These are phyloP conservation scores for Ypsolopha scabrella DNA, from an alignment of 2,888 invertebrate species.

Conservation along the genomic window DNA sequence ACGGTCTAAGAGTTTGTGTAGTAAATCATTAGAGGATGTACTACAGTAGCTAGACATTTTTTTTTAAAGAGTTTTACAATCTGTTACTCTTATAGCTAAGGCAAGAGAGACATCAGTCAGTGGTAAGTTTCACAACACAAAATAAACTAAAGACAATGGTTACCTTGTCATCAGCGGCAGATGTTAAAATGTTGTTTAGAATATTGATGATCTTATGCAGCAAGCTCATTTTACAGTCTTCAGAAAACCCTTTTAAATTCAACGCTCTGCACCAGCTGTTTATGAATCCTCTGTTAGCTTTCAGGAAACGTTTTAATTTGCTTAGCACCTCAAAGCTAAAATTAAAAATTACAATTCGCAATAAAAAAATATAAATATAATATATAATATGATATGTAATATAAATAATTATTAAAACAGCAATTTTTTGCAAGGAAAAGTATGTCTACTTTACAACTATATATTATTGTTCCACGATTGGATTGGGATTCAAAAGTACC, in stretches of 20 bases:
- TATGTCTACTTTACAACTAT: no score
- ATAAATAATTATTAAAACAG: no score
- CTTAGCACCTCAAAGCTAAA: slow-evolving; percentile 64
- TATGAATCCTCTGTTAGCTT: slow-evolving; percentile 62
- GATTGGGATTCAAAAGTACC: no score
- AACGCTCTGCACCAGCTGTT: slow-evolving; percentile 63
- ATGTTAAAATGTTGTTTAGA: slow-evolving; percentile 68
- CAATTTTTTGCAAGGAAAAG: no score
- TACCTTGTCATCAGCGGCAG: slow-evolving; percentile 54
- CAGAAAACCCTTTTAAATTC: slow-evolving; percentile 72
- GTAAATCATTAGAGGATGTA: no score
- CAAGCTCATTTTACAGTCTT: slow-evolving; percentile 72
- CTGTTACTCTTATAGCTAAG: no score
- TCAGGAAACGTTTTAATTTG: slow-evolving; percentile 64
- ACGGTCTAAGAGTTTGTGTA: no score
- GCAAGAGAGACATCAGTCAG: no score
- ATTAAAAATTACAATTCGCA: slow-evolving; percentile 11
- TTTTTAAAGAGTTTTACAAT: no score
- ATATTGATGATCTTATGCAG: slow-evolving; percentile 73
- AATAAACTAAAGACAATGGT: not conserved
- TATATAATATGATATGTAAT: slow-evolving; percentile 4
- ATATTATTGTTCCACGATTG: no score
- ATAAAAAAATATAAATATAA: not conserved
- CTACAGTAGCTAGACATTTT: no score
- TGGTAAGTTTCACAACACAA: no score